Evolutionary conservation across 2,113 vertebrate genomes (phyloP).

Genomic region (Panurus biarmicus): DNA sequence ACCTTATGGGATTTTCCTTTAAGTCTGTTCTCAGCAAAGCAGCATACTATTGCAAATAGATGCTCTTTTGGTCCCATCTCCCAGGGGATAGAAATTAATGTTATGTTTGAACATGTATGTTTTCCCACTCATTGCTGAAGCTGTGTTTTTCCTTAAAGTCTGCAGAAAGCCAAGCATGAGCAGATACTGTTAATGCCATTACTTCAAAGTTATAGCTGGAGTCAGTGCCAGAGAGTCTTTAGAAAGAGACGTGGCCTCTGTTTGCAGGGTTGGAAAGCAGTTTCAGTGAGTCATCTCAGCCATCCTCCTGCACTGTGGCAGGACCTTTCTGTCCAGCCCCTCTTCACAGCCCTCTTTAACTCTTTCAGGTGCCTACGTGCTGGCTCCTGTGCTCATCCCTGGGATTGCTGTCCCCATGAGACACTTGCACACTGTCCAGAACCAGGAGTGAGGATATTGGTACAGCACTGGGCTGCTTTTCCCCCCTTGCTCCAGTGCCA

Average conservation of each 20-base stretch:
- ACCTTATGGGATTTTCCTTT: slow-evolving; percentile 29
- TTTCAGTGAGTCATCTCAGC: slow-evolving; percentile 6
- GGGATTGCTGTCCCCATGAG: background rate
- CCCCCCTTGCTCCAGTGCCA: background rate
- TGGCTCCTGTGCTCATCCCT: background rate
- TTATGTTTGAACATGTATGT: slow-evolving; percentile 39
- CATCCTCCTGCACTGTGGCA: background rate
- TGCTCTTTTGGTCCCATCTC: slow-evolving; percentile 47
- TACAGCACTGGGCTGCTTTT: background rate
- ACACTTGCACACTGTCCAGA: background rate
- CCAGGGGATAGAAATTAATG: slow-evolving; percentile 40
- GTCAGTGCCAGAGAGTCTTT: background rate
- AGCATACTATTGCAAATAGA: slow-evolving; percentile 49
- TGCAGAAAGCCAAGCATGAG: background rate
- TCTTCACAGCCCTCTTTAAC: background rate
- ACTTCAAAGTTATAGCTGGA: background rate
- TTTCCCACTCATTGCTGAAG: slow-evolving; percentile 38
- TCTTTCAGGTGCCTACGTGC: background rate
- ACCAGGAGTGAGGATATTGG: background rate
- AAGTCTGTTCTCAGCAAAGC: slow-evolving; percentile 36
- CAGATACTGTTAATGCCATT: slow-evolving; percentile 9
- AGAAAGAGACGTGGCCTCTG: background rate
- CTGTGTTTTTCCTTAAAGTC: background rate
- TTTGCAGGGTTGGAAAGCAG: slow-evolving; percentile 2
- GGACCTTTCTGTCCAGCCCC: background rate